Percentiles rank a stretch among this genome's conserved stretches.
phyloP scores from a whole-genome alignment of 2,113 vertebrate species.

The Camelus bactrianus region DNA sequence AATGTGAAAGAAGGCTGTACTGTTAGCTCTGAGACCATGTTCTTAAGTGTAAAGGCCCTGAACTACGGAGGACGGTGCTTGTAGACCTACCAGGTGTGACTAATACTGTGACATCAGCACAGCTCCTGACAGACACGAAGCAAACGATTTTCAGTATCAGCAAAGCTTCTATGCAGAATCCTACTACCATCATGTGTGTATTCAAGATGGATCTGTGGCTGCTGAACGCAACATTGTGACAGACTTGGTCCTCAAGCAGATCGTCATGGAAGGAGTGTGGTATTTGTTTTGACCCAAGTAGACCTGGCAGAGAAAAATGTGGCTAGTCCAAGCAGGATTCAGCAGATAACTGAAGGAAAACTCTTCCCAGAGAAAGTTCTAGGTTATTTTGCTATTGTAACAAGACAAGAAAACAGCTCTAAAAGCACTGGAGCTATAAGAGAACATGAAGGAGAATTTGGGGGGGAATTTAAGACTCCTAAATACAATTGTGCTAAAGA shows the following conservation, averaged over 20 bases:
- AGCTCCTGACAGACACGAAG: constrained; percentile 95
- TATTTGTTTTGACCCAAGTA: constrained; percentile 99
- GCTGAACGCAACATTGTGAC: constrained; percentile 99
- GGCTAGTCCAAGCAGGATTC: constrained; percentile 92
- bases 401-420: no score
- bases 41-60: constrained; percentile 98
- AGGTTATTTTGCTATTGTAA: no score
- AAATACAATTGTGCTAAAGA: constrained; percentile 95
- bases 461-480: no score
- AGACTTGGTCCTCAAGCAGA: constrained; percentile 98
- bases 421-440: no score
- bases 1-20: constrained; percentile 97
- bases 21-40: constrained; percentile 98
- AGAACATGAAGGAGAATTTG: no score
- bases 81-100: constrained; percentile 98
- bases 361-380: no score
- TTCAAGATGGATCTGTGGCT: constrained; percentile 99
- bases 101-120: constrained; percentile 97
- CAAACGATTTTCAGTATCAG: constrained; percentile 98
- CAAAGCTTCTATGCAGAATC: constrained; percentile 99
- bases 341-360: no score
- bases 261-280: constrained; percentile 97
- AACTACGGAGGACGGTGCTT: constrained; percentile 98
- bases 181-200: constrained; percentile 99
- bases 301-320: constrained; percentile 98